phyloP scores from a whole-genome alignment of 2,888 invertebrate species.

The Chydorus sphaericus region DNA sequence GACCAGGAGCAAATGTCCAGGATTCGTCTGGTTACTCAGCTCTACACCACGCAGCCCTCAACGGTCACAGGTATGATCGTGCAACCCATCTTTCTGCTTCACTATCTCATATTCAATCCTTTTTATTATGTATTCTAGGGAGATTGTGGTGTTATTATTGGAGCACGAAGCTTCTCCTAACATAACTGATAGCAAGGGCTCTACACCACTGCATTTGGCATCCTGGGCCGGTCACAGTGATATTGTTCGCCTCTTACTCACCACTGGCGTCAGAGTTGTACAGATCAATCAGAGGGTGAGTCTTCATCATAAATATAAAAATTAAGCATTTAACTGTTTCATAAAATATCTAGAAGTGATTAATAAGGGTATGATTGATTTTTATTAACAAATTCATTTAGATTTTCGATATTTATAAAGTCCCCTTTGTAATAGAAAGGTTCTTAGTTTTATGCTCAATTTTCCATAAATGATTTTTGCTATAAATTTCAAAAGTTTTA shows the following conservation, averaged over 20 bases:
- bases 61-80: slow-evolving; percentile 67
- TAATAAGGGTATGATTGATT: background rate
- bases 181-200: slow-evolving; percentile 75
- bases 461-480: too few relatives aligned
- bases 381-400: background rate
- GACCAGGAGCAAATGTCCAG: slow-evolving; percentile 82
- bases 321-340: background rate
- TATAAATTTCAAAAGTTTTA: too few relatives aligned
- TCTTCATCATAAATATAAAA: background rate
- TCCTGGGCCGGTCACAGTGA: slow-evolving; percentile 87
- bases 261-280: slow-evolving; percentile 63
- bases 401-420: too few relatives aligned
- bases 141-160: slow-evolving; percentile 67
- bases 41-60: slow-evolving; percentile 82
- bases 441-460: background rate
- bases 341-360: too few relatives aligned
- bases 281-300: slow-evolving; percentile 72
- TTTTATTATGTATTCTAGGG: slow-evolving; percentile 38
- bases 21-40: slow-evolving; percentile 87
- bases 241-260: slow-evolving; percentile 68
- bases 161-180: slow-evolving; percentile 78
- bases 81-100: background rate
- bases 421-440: background rate
- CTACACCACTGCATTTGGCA: slow-evolving; percentile 81
- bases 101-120: background rate